Base-by-base conservation (phyloP, 2,888 invertebrate species). In the Calliscelio sp. region DNA sequence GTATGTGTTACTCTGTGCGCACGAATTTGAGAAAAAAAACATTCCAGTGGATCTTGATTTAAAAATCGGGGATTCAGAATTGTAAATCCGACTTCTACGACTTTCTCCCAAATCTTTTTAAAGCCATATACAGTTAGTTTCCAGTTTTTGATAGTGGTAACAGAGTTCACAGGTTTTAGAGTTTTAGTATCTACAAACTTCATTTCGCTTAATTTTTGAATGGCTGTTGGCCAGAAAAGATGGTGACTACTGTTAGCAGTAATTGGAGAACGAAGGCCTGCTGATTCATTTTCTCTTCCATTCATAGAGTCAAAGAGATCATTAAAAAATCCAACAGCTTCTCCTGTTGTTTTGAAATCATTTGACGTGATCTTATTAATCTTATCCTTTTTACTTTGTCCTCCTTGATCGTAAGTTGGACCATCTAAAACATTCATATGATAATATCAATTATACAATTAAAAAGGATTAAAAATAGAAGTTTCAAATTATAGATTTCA, bases 271-370 rank as follows among this genome's bases (percentile, higher is more conserved):
- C 61, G 73, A 51, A 73, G 38, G 5, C 59, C 59, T 0, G 10
- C 63, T 18, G 14, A 3, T 61, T 2, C 14, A 2, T 20, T 1
- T 53, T 28, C 28, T 28, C 8, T 28, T 28, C 28, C 38, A 28
- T 74, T 74, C 1, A 14, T 4, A 8, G 74, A 74, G 18, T 74
- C 63, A 32, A 74, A 74, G 8, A 74, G 28, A 16, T 74, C 22
- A 49, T 74, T 74, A 44, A 63, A 74, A 38, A 74, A 74, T 20
- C n/a, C n/a, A n/a, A n/a, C n/a, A n/a, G 28, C 28, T 28, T 28
- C 28, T 6, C 28, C 8, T 28, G 28, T 28, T 8, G 28, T 28
- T 28, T 28, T 28, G 28, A 28, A 28, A 28, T 28, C 28, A 8
- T 28, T n/a, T n/a, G n/a, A n/a, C n/a, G n/a, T n/a, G n/a, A n/a